phyloP scores from a whole-genome alignment of 2,888 invertebrate species.

The Tachina lurida region DNA sequence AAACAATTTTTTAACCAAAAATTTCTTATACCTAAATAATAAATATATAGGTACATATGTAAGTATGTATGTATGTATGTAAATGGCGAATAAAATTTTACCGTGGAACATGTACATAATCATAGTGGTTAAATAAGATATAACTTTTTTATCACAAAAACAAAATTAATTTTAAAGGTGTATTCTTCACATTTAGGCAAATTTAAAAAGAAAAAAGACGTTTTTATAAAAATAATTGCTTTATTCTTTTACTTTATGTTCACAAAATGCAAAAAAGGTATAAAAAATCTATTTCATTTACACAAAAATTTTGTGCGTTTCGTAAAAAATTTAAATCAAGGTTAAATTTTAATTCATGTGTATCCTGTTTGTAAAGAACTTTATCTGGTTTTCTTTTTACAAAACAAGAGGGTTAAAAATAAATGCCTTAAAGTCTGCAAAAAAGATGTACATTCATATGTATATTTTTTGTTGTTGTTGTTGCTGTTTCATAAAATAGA shows the following conservation, averaged over 20 bases:
- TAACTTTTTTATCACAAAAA: too few relatives aligned
- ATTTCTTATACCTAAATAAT: neutral
- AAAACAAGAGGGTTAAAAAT: constrained; percentile 44
- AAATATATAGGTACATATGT: too few relatives aligned
- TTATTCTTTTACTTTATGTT: neutral
- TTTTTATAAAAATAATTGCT: too few relatives aligned
- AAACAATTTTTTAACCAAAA: neutral
- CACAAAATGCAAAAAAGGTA: neutral
- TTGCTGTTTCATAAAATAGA: constrained; percentile 37
- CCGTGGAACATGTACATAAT: too few relatives aligned
- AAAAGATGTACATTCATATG: neutral
- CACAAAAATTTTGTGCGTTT: too few relatives aligned
- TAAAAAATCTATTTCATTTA: neutral
- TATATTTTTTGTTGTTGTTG: neutral
- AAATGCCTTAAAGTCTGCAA: neutral
- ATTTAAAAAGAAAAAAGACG: too few relatives aligned
- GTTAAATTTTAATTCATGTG: constrained; percentile 16
- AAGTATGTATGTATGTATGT: too few relatives aligned
- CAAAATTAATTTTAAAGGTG: too few relatives aligned
- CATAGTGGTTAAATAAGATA: too few relatives aligned
- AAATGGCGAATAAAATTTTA: too few relatives aligned
- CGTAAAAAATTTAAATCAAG: constrained; percentile 15
- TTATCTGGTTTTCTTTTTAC: constrained; percentile 7
- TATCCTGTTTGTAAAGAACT: constrained; percentile 34
- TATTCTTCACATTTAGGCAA: too few relatives aligned